These are phyloP conservation scores for Eumacrocentrus americanus DNA, from an alignment of 2,888 invertebrate genomes.

Conservation along the genomic window DNA sequence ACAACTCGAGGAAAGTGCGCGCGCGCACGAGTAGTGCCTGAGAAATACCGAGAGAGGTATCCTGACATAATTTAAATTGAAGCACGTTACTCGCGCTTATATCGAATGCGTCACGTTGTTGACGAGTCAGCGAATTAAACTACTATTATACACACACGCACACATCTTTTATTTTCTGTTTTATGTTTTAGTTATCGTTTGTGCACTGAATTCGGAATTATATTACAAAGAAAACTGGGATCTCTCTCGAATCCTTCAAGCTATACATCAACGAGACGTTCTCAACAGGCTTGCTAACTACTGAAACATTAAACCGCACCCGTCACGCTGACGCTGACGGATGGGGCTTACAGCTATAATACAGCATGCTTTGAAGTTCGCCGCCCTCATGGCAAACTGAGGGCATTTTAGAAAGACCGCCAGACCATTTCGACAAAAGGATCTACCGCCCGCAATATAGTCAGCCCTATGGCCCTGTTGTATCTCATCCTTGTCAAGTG, in stretches of 20 bases:
- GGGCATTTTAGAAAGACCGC: slow-evolving; percentile 43
- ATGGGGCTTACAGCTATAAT: slow-evolving; percentile 60
- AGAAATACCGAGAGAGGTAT: slow-evolving; percentile 39
- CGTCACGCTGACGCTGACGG: slow-evolving; percentile 59
- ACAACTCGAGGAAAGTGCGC: slow-evolving; percentile 6
- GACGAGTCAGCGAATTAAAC: no score
- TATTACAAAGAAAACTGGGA: no score
- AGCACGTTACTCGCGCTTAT: slow-evolving; percentile 39
- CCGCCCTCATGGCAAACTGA: slow-evolving; percentile 45
- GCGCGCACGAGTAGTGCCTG: not conserved
- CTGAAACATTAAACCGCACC: slow-evolving; percentile 48
- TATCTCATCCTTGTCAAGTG: not conserved
- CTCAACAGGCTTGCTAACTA: slow-evolving; percentile 49
- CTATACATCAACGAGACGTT: slow-evolving; percentile 8
- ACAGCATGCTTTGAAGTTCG: slow-evolving; percentile 55
- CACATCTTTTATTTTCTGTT: not conserved
- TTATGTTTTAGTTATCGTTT: no score
- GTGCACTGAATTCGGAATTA: no score
- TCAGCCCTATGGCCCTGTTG: no score
- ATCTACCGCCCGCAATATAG: slow-evolving; percentile 1
- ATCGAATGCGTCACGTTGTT: slow-evolving; percentile 19
- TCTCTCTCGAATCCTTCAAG: no score
- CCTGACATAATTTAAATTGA: slow-evolving; percentile 43
- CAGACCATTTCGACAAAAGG: slow-evolving; percentile 24
- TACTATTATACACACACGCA: not conserved